Evolutionary conservation across 2,113 vertebrate species (phyloP).

Genomic region (Delphinus delphis): DNA sequence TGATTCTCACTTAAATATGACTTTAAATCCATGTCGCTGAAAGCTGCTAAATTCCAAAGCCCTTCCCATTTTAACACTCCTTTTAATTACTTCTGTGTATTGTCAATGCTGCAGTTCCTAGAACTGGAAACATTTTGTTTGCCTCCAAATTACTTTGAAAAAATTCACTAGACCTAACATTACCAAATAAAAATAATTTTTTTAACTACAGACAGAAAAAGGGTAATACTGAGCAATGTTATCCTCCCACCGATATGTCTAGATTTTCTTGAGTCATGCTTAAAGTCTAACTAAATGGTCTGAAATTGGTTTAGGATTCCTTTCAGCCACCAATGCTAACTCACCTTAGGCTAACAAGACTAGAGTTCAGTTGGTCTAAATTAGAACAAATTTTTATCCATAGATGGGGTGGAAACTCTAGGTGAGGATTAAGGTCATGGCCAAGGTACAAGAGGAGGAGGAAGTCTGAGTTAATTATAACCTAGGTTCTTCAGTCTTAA

Average conservation of each 20-base stretch:
- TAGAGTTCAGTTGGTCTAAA: conserved; percentile 27
- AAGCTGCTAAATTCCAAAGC: background rate
- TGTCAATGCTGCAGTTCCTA: background rate
- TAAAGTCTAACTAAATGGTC: conserved; percentile 29
- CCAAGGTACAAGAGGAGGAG: conserved; percentile 59
- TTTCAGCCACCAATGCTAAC: conserved; percentile 6
- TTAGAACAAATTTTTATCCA: conserved; percentile 1
- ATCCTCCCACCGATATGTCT: background rate
- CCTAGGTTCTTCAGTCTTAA: conserved; percentile 5
- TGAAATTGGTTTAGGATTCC: conserved; percentile 55
- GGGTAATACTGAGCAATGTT: background rate
- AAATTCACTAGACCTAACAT: conserved; percentile 2
- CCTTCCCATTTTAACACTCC: background rate
- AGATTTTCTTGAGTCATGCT: background rate
- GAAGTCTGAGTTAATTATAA: conserved; percentile 73
- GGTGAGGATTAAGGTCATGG: conserved; percentile 39
- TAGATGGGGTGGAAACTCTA: background rate
- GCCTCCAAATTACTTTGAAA: conserved; percentile 49
- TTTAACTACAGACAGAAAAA: conserved; percentile 12
- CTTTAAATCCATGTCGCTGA: background rate
- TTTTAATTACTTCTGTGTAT: conserved; percentile 16
- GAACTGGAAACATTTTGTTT: conserved; percentile 45
- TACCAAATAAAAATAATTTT: background rate
- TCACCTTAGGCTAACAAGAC: background rate
- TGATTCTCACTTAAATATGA: background rate